phyloP scores from a whole-genome alignment of 1,140 invertebrate genomes.

The Hylaeus volcanicus region DNA sequence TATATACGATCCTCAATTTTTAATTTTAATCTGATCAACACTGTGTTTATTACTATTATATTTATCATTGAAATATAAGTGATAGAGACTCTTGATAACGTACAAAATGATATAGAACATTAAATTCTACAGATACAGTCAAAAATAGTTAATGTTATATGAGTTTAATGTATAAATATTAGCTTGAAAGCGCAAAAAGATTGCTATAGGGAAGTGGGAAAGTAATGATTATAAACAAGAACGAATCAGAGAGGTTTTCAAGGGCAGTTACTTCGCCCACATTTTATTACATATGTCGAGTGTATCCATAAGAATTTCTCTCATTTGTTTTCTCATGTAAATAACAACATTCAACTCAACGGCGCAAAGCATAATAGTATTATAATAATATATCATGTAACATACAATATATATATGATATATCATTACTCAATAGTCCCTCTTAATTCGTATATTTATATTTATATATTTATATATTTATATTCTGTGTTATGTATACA shows the following conservation, averaged over 20 bases:
- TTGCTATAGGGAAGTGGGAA: background rate
- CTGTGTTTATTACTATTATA: too few species aligned
- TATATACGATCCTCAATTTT: too few species aligned
- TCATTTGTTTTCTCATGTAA: slow-evolving; percentile 62
- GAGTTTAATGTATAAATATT: background rate
- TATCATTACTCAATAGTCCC: slow-evolving; percentile 72
- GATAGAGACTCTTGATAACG: too few species aligned
- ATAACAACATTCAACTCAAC: slow-evolving; percentile 79
- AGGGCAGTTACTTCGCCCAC: slow-evolving; percentile 52
- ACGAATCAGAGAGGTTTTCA: slow-evolving; percentile 20
- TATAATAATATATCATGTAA: slow-evolving; percentile 74
- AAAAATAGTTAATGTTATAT: too few species aligned
- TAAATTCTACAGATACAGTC: too few species aligned
- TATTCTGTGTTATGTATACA: slow-evolving; percentile 70
- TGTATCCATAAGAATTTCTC: slow-evolving; percentile 75
- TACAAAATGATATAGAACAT: too few species aligned
- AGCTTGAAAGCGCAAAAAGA: too few species aligned
- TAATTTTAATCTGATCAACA: too few species aligned
- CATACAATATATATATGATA: slow-evolving; percentile 73
- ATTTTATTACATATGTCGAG: slow-evolving; percentile 78
- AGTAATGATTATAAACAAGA: background rate
- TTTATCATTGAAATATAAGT: too few species aligned
- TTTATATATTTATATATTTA: slow-evolving; percentile 69
- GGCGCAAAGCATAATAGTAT: slow-evolving; percentile 76
- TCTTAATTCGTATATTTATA: slow-evolving; percentile 65